Base-by-base conservation (phyloP, 2,113 vertebrate species). In the Saimiri boliviensis region DNA sequence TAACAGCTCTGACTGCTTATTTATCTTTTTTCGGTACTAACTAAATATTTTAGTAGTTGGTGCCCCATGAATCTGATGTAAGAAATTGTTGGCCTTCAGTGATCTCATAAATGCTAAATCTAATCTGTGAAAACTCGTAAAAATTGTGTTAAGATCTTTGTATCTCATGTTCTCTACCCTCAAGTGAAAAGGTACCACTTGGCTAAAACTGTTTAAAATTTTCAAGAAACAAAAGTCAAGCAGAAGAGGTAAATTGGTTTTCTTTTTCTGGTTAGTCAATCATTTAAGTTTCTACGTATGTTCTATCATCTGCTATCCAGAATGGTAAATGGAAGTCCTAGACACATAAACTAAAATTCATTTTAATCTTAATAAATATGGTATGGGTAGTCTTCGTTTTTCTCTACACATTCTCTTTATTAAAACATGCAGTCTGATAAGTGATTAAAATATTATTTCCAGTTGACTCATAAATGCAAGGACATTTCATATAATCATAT, bases 1-100 rank as follows among this genome's bases (percentile, higher is more conserved):
- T 10, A 96, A 21, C n/a, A 89, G 85, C 66, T 85, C 80, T 94
- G 35, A 40, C 3, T 83, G 82, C 47, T 95, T 42, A 96, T 95
- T 97, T 93, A 56, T 97, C 94, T 97, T 70, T 96, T 84, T 70
- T 35, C 4, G 6, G 6, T 70, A 73, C 89, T 32, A 32, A 89
- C 42, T 95, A 97, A 98, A 97, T 97, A 98, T 94, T 96, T 98
- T 86, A 96, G 85, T 79, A 95, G 58, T 47, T 95, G 97, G 73
- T 91, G 70, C 73, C 52, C 77, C 77, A 37, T 58, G 9, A 97
- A 91, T 97, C 96, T 96, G 23, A 94, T 95, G 37, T 82, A 97
- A 96, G 81, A 97, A 94, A 89, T 37, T 93, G 6, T 20, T 97
- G 95, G 45, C 93, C 86, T 94, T 70, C 3, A 9, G 21, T 58